A percentile compares a stretch with the other conserved stretches of the same genome.
phyloP scores from a whole-genome alignment of 2,888 invertebrate species.

The Gari tellinella region DNA sequence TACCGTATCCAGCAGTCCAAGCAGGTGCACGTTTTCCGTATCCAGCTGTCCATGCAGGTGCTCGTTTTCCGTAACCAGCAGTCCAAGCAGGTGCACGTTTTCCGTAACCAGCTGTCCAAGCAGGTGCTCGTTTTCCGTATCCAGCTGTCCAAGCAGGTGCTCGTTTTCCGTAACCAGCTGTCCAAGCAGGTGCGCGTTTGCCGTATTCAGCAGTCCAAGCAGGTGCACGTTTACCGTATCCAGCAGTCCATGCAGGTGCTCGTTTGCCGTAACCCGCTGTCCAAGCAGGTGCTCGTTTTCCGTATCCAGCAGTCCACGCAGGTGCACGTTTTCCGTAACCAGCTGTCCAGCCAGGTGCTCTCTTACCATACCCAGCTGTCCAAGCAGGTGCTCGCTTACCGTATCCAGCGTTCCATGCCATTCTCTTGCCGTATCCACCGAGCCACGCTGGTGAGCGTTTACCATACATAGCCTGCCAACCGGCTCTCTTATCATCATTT shows the following conservation, averaged over 20 bases:
- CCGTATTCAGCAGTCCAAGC: conserved; percentile 30
- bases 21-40: conserved; percentile 44
- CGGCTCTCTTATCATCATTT: conserved; percentile 11
- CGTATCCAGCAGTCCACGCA: conserved; percentile 29
- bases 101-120: conserved; percentile 18
- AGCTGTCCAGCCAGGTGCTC: conserved; percentile 24
- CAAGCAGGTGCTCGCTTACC: conserved; percentile 23
- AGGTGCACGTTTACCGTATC: conserved; percentile 39
- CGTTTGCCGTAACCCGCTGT: conserved; percentile 34
- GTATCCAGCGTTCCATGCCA: conserved; percentile 24
- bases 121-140: conserved; percentile 41
- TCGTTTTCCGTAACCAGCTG: conserved; percentile 41
- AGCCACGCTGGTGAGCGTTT: conserved; percentile 21
- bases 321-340: conserved; percentile 42
- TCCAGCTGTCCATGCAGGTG: conserved; percentile 24
- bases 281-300: conserved; percentile 40
- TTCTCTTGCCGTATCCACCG: conserved; percentile 22
- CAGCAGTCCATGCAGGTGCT: conserved; percentile 30
- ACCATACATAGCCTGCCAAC: conserved; percentile 9
- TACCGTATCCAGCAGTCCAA: conserved; percentile 39
- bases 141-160: conserved; percentile 33
- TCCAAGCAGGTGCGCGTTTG: conserved; percentile 42
- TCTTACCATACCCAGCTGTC: background rate
- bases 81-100: conserved; percentile 24
- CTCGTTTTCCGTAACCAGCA: conserved; percentile 22